Conservation (phyloP, 2,113 vertebrate species). For the Paedocypris sp. region DNA sequence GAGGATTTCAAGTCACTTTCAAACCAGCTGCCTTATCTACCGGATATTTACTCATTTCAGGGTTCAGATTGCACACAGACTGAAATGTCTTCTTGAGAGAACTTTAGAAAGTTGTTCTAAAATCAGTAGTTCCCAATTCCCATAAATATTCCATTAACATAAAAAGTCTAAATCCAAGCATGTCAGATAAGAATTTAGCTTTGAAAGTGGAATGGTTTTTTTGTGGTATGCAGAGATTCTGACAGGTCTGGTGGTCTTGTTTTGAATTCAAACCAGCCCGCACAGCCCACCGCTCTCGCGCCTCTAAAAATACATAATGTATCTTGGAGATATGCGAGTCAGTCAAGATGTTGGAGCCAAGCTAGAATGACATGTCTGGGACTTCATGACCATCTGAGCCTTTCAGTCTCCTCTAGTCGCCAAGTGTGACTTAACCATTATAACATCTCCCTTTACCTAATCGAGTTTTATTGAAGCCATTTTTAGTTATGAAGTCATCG, state of each 20-base stretch:
- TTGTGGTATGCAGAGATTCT: neutral
- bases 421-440: neutral
- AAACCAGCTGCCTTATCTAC: too few relatives aligned
- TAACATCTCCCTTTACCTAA: neutral
- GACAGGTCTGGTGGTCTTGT: neutral
- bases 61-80: too few relatives aligned
- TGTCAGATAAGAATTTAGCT: too few relatives aligned
- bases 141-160: too few relatives aligned
- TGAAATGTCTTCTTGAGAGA: too few relatives aligned
- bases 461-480: neutral
- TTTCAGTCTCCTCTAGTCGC: conserved; percentile 9
- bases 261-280: neutral
- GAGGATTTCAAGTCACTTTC: too few relatives aligned
- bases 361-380: conserved; percentile 45
- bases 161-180: too few relatives aligned
- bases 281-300: conserved; percentile 9
- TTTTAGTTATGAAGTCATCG: neutral
- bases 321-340: conserved; percentile 40
- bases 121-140: too few relatives aligned
- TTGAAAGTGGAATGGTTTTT: neutral
- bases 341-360: conserved; percentile 42
- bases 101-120: too few relatives aligned
- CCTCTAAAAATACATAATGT: conserved; percentile 48
- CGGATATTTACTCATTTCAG: too few relatives aligned
- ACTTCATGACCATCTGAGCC: conserved; percentile 25